phyloP scores from a whole-genome alignment of 2,113 vertebrate genomes.

The Podocnemis expansa region DNA sequence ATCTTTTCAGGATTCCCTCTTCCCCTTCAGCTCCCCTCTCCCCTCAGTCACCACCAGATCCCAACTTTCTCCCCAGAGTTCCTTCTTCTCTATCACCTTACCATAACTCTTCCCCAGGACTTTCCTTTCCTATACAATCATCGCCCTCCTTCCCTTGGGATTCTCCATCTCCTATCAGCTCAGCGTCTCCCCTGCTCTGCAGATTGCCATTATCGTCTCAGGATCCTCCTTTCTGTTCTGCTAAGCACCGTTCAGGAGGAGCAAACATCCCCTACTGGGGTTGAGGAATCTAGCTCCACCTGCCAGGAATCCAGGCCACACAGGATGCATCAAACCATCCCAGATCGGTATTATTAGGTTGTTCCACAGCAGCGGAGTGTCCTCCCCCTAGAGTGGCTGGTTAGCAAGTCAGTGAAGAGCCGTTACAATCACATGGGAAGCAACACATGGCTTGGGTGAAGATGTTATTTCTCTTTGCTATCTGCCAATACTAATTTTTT shows the following conservation, averaged over 20 bases:
- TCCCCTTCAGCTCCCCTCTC: no score
- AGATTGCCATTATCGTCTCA: neutral
- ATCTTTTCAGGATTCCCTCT: no score
- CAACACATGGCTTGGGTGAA: neutral
- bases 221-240: no score
- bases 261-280: no score
- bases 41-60: no score
- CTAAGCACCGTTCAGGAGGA: no score
- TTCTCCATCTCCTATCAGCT: neutral
- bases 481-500: neutral
- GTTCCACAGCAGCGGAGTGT: neutral
- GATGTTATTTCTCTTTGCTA: conserved; percentile 6
- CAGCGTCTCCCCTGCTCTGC: rapidly evolving
- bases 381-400: neutral
- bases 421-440: neutral
- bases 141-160: neutral
- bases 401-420: neutral
- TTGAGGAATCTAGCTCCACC: no score
- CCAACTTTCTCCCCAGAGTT: no score
- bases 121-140: no score
- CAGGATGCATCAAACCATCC: neutral
- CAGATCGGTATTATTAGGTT: neutral
- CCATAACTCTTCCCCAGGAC: no score
- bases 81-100: no score
- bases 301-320: no score